Conservation (phyloP, 2,888 invertebrate species). For the Laothoe populi region DNA sequence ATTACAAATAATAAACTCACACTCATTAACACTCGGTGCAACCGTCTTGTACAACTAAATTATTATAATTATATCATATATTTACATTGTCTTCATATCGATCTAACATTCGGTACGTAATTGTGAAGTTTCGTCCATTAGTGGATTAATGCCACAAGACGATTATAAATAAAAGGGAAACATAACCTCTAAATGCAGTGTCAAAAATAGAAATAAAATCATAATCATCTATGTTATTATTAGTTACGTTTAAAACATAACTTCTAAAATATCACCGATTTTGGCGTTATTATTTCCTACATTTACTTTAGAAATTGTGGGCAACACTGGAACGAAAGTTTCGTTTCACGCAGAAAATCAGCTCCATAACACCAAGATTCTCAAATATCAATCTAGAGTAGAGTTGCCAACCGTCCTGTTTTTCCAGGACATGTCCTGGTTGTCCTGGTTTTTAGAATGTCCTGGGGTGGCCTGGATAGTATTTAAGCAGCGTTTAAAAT, state of each 20-base stretch:
- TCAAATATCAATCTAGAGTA: no score
- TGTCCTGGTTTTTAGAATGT: no score
- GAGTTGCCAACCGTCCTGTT: no score
- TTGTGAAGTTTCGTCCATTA: constrained; percentile 13
- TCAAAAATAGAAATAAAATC: not conserved
- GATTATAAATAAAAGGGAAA: not conserved
- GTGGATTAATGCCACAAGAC: constrained; percentile 1
- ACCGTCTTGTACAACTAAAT: constrained; percentile 53
- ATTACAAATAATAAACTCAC: constrained; percentile 77
- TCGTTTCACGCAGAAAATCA: constrained; percentile 10
- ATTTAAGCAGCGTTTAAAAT: no score
- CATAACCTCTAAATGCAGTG: not conserved
- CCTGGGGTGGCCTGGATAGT: no score
- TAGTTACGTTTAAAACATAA: no score
- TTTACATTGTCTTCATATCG: constrained; percentile 20
- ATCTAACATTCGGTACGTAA: constrained; percentile 11
- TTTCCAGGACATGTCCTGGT: no score
- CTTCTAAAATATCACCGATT: not conserved
- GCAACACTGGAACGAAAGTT: constrained; percentile 9
- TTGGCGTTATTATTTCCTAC: not conserved
- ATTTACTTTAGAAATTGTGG: not conserved
- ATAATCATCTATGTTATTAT: not conserved
- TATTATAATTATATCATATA: constrained; percentile 51
- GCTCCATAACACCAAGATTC: no score
- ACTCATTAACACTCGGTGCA: constrained; percentile 67